These are phyloP conservation scores for Sebastes fasciatus DNA, from an alignment of 2,113 vertebrate genomes.

Conservation along the genomic window DNA sequence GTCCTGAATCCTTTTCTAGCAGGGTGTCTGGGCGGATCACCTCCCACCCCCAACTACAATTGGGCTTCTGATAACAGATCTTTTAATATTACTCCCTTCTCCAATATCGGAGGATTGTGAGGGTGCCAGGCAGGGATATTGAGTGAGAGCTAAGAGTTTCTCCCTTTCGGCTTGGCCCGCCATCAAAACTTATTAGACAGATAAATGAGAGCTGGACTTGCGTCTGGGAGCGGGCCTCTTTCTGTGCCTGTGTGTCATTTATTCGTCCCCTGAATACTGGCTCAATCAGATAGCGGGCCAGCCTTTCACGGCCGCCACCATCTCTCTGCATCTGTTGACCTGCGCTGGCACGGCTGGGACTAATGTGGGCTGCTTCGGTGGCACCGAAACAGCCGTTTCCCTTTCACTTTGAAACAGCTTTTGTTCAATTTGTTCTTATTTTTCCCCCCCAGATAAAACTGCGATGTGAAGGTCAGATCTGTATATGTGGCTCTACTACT, in stretches of 20 bases:
- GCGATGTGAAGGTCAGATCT: conserved; percentile 6
- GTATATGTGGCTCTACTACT: background rate
- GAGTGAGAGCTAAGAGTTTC: conserved; percentile 55
- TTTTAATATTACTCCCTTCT: conserved; percentile 70
- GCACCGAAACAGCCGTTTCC: conserved; percentile 23
- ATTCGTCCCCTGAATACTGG: conserved; percentile 54
- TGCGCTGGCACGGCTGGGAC: conserved; percentile 5
- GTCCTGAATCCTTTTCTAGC: conserved; percentile 21
- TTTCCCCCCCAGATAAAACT: conserved; percentile 16
- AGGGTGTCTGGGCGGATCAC: conserved; percentile 27
- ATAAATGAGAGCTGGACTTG: conserved; percentile 67
- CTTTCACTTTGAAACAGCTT: conserved; percentile 35
- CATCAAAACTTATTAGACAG: conserved; percentile 71
- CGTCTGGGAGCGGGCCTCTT: conserved; percentile 24
- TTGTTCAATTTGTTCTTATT: conserved; percentile 22
- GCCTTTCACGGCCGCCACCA: conserved; percentile 36
- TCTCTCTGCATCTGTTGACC: conserved; percentile 60
- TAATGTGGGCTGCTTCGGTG: conserved; percentile 13
- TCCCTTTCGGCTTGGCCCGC: conserved; percentile 43
- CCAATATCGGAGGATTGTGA: conserved; percentile 54
- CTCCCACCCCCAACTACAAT: conserved; percentile 10
- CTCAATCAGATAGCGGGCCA: conserved; percentile 67
- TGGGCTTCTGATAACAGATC: conserved; percentile 68
- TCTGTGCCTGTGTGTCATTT: conserved; percentile 55
- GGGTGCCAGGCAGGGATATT: conserved; percentile 63